These are phyloP conservation scores for Calephelis virginiensis DNA, from an alignment of 1,140 invertebrate species.

Conservation along the genomic window DNA sequence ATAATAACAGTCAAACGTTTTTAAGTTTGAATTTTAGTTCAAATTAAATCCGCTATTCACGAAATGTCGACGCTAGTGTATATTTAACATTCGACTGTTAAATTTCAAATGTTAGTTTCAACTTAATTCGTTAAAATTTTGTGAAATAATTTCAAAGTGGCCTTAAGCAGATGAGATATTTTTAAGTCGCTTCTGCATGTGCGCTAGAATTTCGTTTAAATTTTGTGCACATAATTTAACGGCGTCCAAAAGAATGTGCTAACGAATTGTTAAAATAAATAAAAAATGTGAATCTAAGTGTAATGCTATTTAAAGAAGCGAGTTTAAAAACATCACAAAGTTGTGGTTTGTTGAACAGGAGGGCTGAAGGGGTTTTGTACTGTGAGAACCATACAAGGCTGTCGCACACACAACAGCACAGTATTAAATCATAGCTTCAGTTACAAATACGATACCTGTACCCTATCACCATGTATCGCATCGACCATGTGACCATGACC, in stretches of 20 bases:
- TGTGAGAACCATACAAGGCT: background rate
- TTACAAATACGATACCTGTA: no score
- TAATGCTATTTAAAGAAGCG: conserved; percentile 36
- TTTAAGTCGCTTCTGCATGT: conserved; percentile 42
- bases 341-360: background rate
- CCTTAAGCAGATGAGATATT: conserved; percentile 49
- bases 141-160: background rate
- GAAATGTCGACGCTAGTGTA: background rate
- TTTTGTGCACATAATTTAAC: conserved; percentile 38
- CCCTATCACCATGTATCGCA: no score
- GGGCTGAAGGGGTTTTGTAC: background rate
- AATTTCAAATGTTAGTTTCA: conserved; percentile 19
- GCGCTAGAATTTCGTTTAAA: conserved; percentile 41
- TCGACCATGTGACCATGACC: no score
- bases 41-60: no score
- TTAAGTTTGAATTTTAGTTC: no score
- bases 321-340: conserved; percentile 59
- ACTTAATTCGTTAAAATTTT: background rate
- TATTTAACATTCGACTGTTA: conserved; percentile 29
- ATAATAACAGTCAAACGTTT: no score
- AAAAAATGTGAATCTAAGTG: conserved; percentile 38
- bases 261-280: conserved; percentile 40
- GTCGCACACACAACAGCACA: background rate
- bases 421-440: no score
- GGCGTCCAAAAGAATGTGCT: conserved; percentile 37